Conservation (phyloP, 2,888 invertebrate genomes). For the Glyphotaelius pellucidus region DNA sequence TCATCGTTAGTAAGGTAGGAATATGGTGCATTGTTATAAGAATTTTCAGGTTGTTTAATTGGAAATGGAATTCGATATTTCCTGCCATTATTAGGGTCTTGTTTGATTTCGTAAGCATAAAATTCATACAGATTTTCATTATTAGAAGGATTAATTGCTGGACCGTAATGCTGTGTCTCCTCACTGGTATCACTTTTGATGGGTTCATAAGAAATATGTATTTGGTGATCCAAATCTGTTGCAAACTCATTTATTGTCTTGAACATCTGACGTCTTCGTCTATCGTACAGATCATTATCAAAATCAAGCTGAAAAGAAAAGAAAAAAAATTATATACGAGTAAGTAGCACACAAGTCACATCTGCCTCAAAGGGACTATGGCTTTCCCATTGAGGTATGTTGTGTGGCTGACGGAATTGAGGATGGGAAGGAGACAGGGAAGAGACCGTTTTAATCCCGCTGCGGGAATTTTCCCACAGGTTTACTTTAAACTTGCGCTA, state of each 20-base stretch:
- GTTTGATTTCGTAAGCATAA: background rate
- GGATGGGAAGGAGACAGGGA: no score
- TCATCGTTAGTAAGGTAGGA: background rate
- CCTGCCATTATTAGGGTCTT: background rate
- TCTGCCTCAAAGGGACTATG: no score
- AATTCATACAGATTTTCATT: background rate
- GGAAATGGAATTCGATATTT: background rate
- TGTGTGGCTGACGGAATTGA: no score
- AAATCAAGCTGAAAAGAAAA: slow-evolving; percentile 23
- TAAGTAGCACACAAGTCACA: no score
- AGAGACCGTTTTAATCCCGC: no score
- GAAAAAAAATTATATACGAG: background rate
- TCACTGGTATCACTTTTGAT: background rate
- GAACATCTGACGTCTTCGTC: slow-evolving; percentile 7
- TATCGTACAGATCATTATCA: slow-evolving; percentile 31
- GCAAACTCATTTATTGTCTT: background rate
- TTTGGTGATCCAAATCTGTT: background rate
- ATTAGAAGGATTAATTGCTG: background rate
- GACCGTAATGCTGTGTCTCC: background rate
- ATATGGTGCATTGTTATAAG: background rate
- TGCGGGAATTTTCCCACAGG: background rate
- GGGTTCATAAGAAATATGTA: background rate
- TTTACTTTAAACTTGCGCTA: background rate
- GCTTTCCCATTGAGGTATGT: no score
- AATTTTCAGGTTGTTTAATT: background rate